phyloP scores from a whole-genome alignment of 2,797 vertebrate genomes.

The Gallirallus australis region DNA sequence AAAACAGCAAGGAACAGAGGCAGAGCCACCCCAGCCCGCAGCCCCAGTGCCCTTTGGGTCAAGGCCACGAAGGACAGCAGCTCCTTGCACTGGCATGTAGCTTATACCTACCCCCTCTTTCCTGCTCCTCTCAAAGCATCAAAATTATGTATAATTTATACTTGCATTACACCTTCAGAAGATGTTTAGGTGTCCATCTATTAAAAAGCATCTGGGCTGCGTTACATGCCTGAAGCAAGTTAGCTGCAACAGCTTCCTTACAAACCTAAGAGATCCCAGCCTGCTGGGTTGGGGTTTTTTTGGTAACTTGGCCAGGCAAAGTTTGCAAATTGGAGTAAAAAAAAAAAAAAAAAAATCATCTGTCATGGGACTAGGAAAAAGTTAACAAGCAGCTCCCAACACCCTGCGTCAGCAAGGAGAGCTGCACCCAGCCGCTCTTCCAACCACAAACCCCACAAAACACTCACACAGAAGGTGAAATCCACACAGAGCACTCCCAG shows the following conservation, averaged over 20 bases:
- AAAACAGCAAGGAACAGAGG: neutral
- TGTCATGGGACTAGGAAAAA: neutral
- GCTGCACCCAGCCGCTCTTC: neutral
- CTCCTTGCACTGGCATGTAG: rapidly evolving
- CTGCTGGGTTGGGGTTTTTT: neutral
- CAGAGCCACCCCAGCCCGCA: neutral
- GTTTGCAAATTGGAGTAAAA: neutral
- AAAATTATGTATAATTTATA: neutral
- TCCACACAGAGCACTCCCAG: rapidly evolving
- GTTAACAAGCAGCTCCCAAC: neutral
- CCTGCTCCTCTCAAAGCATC: neutral
- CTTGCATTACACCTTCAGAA: neutral
- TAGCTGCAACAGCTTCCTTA: neutral
- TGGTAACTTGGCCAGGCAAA: neutral
- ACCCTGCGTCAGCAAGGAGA: neutral
- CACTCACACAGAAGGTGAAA: neutral
- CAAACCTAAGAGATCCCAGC: neutral
- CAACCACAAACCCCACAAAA: rapidly evolving
- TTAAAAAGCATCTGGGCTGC: neutral
- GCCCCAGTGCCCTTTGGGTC: no score
- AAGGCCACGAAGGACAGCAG: rapidly evolving
- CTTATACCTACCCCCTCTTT: neutral
- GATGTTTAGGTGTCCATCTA: neutral
- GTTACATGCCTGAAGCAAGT: neutral
- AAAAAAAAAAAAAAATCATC: neutral